phyloP scores from a whole-genome alignment of 2,888 invertebrate genomes.

The Drosophila affinis region DNA sequence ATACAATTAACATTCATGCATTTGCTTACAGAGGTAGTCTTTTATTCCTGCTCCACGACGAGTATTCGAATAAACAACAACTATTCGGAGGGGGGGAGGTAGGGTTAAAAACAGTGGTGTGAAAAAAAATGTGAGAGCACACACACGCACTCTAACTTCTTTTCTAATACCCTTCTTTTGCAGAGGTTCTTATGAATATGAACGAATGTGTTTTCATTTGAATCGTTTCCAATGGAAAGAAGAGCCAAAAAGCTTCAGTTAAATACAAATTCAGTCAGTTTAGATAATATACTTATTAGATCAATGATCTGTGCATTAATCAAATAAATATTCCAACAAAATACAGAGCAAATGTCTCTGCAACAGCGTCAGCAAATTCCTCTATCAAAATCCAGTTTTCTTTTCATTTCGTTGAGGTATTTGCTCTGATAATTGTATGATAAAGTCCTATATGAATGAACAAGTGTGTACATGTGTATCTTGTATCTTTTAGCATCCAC shows the following conservation, averaged over 20 bases:
- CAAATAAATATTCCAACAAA: neutral
- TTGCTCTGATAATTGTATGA: constrained; percentile 28
- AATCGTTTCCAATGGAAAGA: too few relatives aligned
- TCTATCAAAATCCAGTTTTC: neutral
- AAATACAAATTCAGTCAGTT: too few relatives aligned
- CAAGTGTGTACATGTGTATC: constrained; percentile 1
- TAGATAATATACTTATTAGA: neutral
- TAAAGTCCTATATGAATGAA: constrained; percentile 34
- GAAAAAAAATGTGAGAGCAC: too few relatives aligned
- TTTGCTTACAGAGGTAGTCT: constrained; percentile 11
- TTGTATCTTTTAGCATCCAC: constrained; percentile 39
- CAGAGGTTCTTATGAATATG: too few relatives aligned
- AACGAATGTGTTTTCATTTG: too few relatives aligned
- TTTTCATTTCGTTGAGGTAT: constrained; percentile 13
- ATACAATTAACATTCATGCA: constrained; percentile 68
- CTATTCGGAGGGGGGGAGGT: constrained; percentile 22
- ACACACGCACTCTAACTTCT: too few relatives aligned
- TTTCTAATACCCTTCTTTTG: too few relatives aligned
- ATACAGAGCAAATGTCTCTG: neutral
- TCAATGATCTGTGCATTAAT: neutral
- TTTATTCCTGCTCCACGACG: neutral
- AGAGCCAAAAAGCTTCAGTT: too few relatives aligned
- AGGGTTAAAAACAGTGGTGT: neutral
- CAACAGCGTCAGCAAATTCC: neutral
- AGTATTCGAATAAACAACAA: neutral